Evolutionary conservation across 2,113 vertebrate species (phyloP).

Genomic region (Rhinopomastus cyanomelas): DNA sequence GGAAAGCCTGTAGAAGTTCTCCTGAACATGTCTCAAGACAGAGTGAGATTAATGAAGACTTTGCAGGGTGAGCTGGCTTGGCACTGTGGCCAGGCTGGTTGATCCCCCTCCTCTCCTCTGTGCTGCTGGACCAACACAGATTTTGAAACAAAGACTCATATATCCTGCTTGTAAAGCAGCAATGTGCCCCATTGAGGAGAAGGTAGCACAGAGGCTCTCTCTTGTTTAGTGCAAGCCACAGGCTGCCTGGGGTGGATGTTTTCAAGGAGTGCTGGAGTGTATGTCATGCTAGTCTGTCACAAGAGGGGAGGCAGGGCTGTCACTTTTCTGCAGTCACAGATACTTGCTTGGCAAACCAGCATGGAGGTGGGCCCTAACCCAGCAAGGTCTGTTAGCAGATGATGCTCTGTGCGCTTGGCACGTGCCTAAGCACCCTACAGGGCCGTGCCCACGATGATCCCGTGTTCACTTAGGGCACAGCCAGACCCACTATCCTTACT

Average conservation of each 20-base stretch:
- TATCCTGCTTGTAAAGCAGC: neutral
- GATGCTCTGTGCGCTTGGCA: fast-evolving
- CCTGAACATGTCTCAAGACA: fast-evolving
- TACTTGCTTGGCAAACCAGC: neutral
- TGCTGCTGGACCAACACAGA: neutral
- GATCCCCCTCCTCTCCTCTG: neutral
- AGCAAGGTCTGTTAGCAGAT: neutral
- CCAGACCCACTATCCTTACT: no score
- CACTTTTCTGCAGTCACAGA: neutral
- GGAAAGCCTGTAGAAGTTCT: neutral
- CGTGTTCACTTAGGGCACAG: fast-evolving
- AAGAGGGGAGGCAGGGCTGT: neutral
- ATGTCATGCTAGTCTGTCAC: fast-evolving
- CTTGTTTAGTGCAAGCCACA: fast-evolving
- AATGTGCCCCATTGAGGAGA: neutral
- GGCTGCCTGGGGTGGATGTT: neutral
- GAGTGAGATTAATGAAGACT: neutral
- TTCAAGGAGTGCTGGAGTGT: neutral
- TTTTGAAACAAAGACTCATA: neutral
- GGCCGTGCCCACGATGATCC: neutral
- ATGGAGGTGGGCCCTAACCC: no score
- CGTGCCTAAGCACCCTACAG: neutral
- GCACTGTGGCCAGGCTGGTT: fast-evolving
- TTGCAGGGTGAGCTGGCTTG: fast-evolving
- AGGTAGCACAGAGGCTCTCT: neutral